Conservation (phyloP, 2,113 vertebrate species). For the Dipodomys ordii region DNA sequence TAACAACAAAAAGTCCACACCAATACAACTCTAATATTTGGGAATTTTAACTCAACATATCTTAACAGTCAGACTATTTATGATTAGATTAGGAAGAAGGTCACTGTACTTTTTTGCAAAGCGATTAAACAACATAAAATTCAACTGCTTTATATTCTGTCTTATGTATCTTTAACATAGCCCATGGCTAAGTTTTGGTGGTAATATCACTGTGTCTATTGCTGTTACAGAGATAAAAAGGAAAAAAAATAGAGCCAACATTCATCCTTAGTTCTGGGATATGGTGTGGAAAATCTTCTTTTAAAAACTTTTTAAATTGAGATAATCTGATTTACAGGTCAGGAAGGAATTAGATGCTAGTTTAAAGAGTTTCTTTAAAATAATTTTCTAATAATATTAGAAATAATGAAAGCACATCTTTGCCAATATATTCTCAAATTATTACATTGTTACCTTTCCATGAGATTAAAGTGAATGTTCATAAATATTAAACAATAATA, state of each 20-base stretch:
- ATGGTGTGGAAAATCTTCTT: background rate
- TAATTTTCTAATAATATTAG: background rate
- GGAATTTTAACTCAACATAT: background rate
- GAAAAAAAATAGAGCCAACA: conserved; percentile 39
- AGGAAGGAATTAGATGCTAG: background rate
- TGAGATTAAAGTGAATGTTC: conserved; percentile 1
- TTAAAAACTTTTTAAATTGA: conserved; percentile 45
- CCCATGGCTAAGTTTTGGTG: conserved; percentile 55
- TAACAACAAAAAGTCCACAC: background rate
- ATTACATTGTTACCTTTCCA: background rate
- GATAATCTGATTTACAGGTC: conserved; percentile 31
- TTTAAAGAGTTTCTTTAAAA: conserved; percentile 29
- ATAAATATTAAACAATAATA: background rate
- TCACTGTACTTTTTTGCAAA: conserved; percentile 37
- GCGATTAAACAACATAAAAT: conserved; percentile 53
- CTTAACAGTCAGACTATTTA: background rate
- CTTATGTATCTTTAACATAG: conserved; percentile 71
- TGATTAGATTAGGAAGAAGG: background rate
- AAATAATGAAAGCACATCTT: background rate
- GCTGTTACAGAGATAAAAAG: background rate
- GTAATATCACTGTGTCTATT: background rate
- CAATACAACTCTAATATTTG: conserved; percentile 5
- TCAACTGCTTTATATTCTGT: conserved; percentile 57
- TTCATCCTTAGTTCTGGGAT: background rate
- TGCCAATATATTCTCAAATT: background rate